A percentile compares a stretch with the other conserved stretches of the same genome.
phyloP scores from a whole-genome alignment of 1,140 invertebrate genomes.

The Oreohelix idahoensis region DNA sequence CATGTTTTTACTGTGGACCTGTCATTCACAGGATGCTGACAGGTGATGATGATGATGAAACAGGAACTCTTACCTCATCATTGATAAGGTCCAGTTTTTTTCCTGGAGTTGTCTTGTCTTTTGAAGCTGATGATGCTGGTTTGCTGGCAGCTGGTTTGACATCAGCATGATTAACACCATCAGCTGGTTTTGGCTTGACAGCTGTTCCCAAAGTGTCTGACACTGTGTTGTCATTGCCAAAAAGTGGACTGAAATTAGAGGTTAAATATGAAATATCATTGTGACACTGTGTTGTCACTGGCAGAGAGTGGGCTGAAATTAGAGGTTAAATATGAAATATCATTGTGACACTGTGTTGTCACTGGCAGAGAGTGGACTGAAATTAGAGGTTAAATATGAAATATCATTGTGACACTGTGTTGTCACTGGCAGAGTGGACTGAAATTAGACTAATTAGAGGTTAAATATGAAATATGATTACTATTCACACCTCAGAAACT shows the following conservation, averaged over 20 bases:
- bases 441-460: neutral
- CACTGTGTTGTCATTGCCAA: conserved; percentile 56
- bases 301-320: conserved; percentile 54
- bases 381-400: neutral
- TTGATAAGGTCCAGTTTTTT: conserved; percentile 44
- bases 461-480: too few relatives aligned
- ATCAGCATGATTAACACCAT: neutral
- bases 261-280: too few relatives aligned
- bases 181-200: conserved; percentile 35
- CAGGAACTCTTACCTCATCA: conserved; percentile 52
- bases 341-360: conserved; percentile 56
- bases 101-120: conserved; percentile 47
- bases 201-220: conserved; percentile 57
- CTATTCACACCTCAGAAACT: too few relatives aligned
- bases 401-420: conserved; percentile 53
- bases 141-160: neutral
- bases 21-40: too few relatives aligned
- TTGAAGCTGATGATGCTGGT: conserved; percentile 18
- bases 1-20: too few relatives aligned
- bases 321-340: too few relatives aligned
- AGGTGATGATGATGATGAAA: too few relatives aligned
- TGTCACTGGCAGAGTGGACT: conserved; percentile 57
- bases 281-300: conserved; percentile 53
- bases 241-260: conserved; percentile 48
- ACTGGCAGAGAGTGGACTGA: conserved; percentile 55